Evolutionary conservation across 2,888 invertebrate species (phyloP), one percentile per base, ranked within the genome.

Genomic region (Athalia cordata): DNA sequence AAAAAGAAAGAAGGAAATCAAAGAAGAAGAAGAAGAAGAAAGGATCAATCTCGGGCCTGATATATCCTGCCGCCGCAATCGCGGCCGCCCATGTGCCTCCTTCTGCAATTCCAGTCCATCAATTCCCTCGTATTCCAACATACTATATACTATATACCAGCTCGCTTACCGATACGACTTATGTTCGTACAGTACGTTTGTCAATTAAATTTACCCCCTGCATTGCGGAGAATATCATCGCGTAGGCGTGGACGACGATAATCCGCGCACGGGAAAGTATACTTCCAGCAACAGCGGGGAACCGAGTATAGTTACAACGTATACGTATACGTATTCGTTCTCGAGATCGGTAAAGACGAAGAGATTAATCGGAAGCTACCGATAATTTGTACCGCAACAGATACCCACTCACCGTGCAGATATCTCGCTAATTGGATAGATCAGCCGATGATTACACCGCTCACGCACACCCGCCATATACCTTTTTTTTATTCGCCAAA

Each of bases 351-450:
- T 29, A 29, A 29, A 55, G 8, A 55, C 29, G 29, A 29, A 29
- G 7, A 72, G 72, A 72, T 72, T 59, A 72, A 72, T 72, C 72
- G 72, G n/a, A 59, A 68, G 50, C 50, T 59, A 8, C 4, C 13
- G 72, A 72, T 72, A 72, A 72, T 72, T 72, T 72, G 59, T 59
- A 59, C 47, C 72, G 9, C 13, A 47, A 72, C 45, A n/a, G 52
- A 52, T 52, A 11, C 15, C 11, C 8, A 15, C 64, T 66, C 66
- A 6, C 45, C 57, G 11, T 13, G 59, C 15, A 45, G 13, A 59
- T 57, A 72, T 57, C 72, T 81, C 85, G 83, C 87, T 87, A 86
- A 87, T 87, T 87, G 86, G 86, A 83, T 86, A 84, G 87, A 87
- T 87, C 84, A 83, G 84, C 81, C 83, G 83, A 84, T 83, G 85